Evolutionary conservation across 2,888 invertebrate genomes (phyloP).

Genomic region (Sphaerophoria taeniata): DNA sequence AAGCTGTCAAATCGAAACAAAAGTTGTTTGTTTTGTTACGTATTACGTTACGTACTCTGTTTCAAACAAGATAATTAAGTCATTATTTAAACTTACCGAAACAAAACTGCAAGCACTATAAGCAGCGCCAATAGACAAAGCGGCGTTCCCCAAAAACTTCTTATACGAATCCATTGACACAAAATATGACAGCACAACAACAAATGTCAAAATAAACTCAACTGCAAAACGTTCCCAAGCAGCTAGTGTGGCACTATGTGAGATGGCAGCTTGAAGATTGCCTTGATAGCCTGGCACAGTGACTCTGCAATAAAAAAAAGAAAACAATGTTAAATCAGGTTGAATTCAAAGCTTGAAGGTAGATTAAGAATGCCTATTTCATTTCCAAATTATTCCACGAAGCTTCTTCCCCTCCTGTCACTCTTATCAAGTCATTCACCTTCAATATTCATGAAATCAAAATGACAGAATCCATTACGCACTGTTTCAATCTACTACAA

Average conservation of each 20-base stretch:
- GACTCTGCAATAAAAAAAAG: conserved; percentile 85
- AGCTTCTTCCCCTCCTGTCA: too few species aligned
- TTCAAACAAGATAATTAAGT: too few species aligned
- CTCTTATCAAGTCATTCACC: neutral
- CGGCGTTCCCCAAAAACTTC: conserved; percentile 86
- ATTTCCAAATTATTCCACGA: too few species aligned
- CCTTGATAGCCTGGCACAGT: conserved; percentile 90
- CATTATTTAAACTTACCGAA: conserved; percentile 86
- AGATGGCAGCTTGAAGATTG: conserved; percentile 87
- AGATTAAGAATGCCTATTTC: too few species aligned
- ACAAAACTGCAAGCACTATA: conserved; percentile 94
- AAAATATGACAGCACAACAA: conserved; percentile 93
- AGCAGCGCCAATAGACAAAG: conserved; percentile 90
- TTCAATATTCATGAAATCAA: neutral
- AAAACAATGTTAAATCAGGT: too few species aligned
- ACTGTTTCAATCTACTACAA: conserved; percentile 8
- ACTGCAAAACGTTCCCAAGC: conserved; percentile 93
- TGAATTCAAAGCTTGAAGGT: too few species aligned
- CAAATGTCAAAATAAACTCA: conserved; percentile 92
- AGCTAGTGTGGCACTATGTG: conserved; percentile 85
- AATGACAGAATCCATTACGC: neutral
- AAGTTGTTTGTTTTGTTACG: too few species aligned
- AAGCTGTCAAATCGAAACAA: too few species aligned
- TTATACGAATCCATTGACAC: conserved; percentile 86
- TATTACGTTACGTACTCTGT: too few species aligned